Conservation (phyloP, 35 echinoderm and acorn worm species). For the Patiria miniata region DNA sequence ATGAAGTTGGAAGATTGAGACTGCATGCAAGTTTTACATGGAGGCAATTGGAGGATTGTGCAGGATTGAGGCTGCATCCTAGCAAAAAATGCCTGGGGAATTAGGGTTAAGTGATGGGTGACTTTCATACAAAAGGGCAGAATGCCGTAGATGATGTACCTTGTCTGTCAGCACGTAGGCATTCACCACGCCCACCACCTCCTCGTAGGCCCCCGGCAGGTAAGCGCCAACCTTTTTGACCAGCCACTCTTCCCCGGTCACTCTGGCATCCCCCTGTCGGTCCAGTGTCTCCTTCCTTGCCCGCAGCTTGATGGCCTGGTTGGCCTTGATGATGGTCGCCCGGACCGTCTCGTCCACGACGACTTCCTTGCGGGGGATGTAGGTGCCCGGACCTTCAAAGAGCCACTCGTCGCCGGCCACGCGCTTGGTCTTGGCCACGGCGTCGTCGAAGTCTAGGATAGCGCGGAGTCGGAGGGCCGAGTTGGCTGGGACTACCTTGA, state of each 20-base stretch:
- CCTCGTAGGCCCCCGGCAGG: slow-evolving; percentile 95
- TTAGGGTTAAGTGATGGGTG: too few species aligned
- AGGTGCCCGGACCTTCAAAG: slow-evolving; percentile 97
- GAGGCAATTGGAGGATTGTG: too few species aligned
- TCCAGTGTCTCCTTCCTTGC: slow-evolving; percentile 92
- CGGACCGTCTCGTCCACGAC: slow-evolving; percentile 90
- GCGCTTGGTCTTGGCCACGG: slow-evolving; percentile 48
- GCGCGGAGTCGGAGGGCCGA: slow-evolving; percentile 86
- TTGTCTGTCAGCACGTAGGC: slow-evolving; percentile 97
- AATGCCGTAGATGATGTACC: too few species aligned
- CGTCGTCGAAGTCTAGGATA: slow-evolving; percentile 90
- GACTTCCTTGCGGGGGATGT: slow-evolving; percentile 94
- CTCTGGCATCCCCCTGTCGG: slow-evolving; percentile 57
- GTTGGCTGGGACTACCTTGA: slow-evolving; percentile 96
- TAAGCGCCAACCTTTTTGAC: slow-evolving; percentile 97
- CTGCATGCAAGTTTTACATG: too few species aligned
- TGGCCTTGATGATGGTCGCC: slow-evolving; percentile 92
- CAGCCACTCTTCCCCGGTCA: slow-evolving; percentile 97
- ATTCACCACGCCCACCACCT: slow-evolving; percentile 92
- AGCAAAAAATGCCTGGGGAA: too few species aligned
- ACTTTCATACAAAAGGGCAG: too few species aligned
- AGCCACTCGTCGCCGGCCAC: slow-evolving; percentile 99
- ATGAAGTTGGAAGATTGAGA: too few species aligned
- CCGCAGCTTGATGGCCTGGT: slow-evolving; percentile 97
- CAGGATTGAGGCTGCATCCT: too few species aligned